Conservation (phyloP, 2,888 invertebrate species). For the Phoenoteleia sp. region DNA sequence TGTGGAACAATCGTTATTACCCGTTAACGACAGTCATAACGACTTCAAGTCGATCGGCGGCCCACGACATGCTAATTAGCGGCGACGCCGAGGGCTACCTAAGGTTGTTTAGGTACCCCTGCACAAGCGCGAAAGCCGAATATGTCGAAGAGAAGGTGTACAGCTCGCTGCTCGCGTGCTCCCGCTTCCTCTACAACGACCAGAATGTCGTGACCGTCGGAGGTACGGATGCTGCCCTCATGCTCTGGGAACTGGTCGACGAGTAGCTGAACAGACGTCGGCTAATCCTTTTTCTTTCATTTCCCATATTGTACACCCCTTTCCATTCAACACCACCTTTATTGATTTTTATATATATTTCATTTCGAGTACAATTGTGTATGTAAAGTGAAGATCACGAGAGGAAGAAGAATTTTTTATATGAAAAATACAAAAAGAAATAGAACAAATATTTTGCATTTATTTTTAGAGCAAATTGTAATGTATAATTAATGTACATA, state of each 20-base stretch:
- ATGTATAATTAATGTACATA: conserved; percentile 2
- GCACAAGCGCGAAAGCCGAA: conserved; percentile 94
- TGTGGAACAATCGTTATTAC: conserved; percentile 97
- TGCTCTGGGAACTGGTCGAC: conserved; percentile 96
- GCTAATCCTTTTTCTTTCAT: conserved; percentile 28
- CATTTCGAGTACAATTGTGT: conserved; percentile 11
- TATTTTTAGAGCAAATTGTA: not conserved
- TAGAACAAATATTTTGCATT: not conserved
- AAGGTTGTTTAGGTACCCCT: conserved; percentile 95
- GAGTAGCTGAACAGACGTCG: conserved; percentile 87
- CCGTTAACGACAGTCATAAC: conserved; percentile 94
- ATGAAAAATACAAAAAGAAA: too few species aligned
- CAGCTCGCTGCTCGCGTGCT: conserved; percentile 93
- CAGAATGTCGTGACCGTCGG: conserved; percentile 95
- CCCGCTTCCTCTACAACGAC: conserved; percentile 95
- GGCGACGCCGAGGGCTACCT: conserved; percentile 97
- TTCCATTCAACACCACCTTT: conserved; percentile 17
- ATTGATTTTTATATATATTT: conserved; percentile 50
- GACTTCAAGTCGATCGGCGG: conserved; percentile 93
- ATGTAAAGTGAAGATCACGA: conserved; percentile 55
- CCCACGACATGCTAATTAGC: conserved; percentile 93
- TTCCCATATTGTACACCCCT: conserved; percentile 38
- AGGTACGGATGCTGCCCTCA: conserved; percentile 95
- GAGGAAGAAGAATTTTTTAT: conserved; percentile 16
- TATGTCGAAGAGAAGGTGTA: conserved; percentile 96